phyloP scores from a whole-genome alignment of 30 jellyfish, hydroid and myxozoan species.

The Turritopsis rubra region DNA sequence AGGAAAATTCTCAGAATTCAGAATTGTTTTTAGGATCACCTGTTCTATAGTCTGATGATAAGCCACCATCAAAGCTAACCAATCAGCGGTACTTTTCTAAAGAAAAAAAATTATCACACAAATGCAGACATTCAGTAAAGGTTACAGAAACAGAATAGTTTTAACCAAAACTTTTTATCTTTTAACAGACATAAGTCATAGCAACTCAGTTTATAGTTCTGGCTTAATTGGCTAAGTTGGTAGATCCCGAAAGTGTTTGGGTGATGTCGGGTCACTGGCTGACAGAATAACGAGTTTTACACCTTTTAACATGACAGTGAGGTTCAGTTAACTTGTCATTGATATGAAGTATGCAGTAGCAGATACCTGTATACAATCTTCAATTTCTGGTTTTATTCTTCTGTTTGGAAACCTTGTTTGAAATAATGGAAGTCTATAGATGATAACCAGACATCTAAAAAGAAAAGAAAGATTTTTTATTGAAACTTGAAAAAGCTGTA shows the following conservation, averaged over 20 bases:
- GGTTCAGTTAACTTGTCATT: no score
- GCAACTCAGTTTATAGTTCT: no score
- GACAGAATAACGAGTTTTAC: background rate
- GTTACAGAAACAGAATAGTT: no score
- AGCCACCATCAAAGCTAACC: constrained; percentile 58
- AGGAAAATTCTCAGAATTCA: no score
- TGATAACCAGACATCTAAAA: constrained; percentile 48
- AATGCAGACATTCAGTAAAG: background rate
- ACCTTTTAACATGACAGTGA: no score
- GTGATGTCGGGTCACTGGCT: no score
- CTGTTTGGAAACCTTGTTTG: constrained; percentile 51
- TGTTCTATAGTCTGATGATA: constrained; percentile 49
- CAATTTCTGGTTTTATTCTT: constrained; percentile 46
- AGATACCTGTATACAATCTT: constrained; percentile 41
- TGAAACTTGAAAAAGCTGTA: background rate
- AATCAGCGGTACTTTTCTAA: constrained; percentile 65
- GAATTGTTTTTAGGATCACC: no score
- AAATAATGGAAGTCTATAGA: constrained; percentile 66
- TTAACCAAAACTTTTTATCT: no score
- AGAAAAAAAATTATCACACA: background rate
- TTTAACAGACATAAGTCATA: no score
- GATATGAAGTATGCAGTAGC: background rate
- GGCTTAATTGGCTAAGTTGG: no score
- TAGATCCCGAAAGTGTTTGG: no score
- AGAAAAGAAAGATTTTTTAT: background rate